A percentile compares a stretch with the other conserved stretches of the same genome.
Conservation (phyloP, 2,113 vertebrate genomes). For the Uropsilus gracilis region DNA sequence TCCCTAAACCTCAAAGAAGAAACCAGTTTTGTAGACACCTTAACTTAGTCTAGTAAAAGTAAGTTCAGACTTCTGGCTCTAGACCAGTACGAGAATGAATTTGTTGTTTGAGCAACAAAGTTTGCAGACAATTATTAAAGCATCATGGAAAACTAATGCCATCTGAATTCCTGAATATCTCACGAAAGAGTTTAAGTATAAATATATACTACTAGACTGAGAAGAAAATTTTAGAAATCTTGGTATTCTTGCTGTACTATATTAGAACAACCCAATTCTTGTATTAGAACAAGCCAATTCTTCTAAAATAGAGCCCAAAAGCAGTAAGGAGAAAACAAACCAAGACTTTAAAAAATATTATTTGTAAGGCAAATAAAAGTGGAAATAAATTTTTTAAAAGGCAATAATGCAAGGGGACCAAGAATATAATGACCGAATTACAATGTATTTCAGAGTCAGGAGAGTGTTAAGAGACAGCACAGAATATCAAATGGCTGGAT, state of each 20-base stretch:
- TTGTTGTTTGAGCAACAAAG: not conserved
- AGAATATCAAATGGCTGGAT: slow-evolving; percentile 4
- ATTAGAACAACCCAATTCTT: not conserved
- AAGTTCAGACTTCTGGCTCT: not conserved
- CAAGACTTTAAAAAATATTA: not conserved
- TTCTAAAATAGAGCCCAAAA: not conserved
- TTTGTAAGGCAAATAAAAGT: slow-evolving; percentile 27
- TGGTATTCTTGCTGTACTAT: not conserved
- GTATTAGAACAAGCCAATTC: not conserved
- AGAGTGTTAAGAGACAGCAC: not conserved
- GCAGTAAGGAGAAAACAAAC: not conserved
- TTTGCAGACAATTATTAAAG: not conserved
- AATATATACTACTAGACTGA: not conserved
- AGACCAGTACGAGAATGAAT: not conserved
- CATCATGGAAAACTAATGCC: not conserved
- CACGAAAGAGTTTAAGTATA: not conserved
- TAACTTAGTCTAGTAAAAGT: not conserved
- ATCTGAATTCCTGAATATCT: not conserved
- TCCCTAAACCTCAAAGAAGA: not conserved
- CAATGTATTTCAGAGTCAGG: slow-evolving; percentile 7
- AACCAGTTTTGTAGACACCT: not conserved
- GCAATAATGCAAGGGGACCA: not conserved
- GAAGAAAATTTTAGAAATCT: not conserved
- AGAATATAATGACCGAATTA: slow-evolving; percentile 10
- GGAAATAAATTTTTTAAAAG: slow-evolving; percentile 26